Evolutionary conservation across 1,140 invertebrate genomes (phyloP), one percentile per base, ranked within the genome.

Genomic region (Babylonia areolata): DNA sequence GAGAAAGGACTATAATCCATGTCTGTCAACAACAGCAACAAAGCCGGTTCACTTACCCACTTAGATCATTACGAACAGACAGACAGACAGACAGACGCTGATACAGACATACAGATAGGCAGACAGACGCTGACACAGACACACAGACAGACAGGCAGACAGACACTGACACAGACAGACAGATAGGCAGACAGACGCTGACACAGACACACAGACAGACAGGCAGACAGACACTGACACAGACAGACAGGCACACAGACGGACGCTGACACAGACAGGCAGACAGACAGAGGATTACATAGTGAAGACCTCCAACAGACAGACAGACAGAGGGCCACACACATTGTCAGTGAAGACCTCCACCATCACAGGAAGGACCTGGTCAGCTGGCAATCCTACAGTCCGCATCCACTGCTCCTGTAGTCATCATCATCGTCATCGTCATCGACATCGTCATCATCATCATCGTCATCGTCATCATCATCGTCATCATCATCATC

Each of bases 301-400:
- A 11, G 31, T 9, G 12, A 73, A 33, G 23, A 23, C 12, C 12
- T 33, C 9, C 23, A 73, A 35, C n/a, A 77, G 37, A 37, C 35
- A 17, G 33, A 77, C 15, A 77, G 17, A 77, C 33, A 77, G 37
- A 77, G 37, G 23, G 37, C 11, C 9, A 77, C 37, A 42, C 31
- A 37, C 46, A 2, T 33, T 37, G 35, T 83, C 81, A 2, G 33
- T 31, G 58, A 83, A 83, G 37, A 83, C 40, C 58, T 83, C 81
- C 81, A 83, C 23, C 81, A 69, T 64, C 42, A 83, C 39, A 3
- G 81, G 81, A 3, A 83, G 2, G 33, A 83, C 81, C 3, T 40
- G 37, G 20, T 83, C 71, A 35, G 37, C 35, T 3, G 28, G 31
- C 33, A 64, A 83, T 28, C 81, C 81, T 58, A 83, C 71, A 17